Evolutionary conservation across 2,797 vertebrate species (phyloP), one percentile per base, ranked within the genome.

Genomic region (Dendrocincla fuliginosa): DNA sequence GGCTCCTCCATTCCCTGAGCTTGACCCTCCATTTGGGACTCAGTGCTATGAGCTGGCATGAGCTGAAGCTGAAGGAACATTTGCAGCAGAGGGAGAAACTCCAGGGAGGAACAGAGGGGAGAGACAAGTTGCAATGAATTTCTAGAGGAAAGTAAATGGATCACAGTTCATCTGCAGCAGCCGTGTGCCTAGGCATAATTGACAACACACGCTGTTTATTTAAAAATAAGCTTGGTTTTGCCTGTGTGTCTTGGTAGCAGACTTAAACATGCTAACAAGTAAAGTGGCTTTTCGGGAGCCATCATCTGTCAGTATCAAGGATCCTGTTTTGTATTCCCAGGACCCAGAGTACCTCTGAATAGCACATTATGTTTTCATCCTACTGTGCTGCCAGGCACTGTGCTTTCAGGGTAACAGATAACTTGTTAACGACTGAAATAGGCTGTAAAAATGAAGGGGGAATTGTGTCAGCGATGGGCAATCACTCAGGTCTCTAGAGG

Each of bases 321-420:
- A 89, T 37, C 73, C 87, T 53, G 64, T 47, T 95, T 69, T 71
- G 42, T 92, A 70, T 84, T 95, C 73, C 69, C 32, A 52, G 78
- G 80, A 85, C 89, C 91, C 39, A 52, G 82, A 85, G 65, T 37
- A 63, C 57, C 73, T 81, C 84, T 93, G 87, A 96, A 84, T 52
- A 95, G 67, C 85, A 95, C 91, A 70, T 89, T 83, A 76, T 88
- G 79, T 93, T 96, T 94, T 73, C 82, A 88, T 84, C 92, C 89
- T 63, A 46, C 79, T 84, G 76, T 85, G 82, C 85, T 95, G 83
- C 82, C 75, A 85, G 82, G 89, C 53, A 68, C 71, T 85, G 84
- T 60, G 69, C 87, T 93, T 84, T 90, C 82, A 90, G 79, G 44
- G 52, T 92, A 84, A 81, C 63, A 88, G 44, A 73, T 59, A 81